Base-by-base conservation (phyloP, 2,113 vertebrate species). In the Climacteris rufus region DNA sequence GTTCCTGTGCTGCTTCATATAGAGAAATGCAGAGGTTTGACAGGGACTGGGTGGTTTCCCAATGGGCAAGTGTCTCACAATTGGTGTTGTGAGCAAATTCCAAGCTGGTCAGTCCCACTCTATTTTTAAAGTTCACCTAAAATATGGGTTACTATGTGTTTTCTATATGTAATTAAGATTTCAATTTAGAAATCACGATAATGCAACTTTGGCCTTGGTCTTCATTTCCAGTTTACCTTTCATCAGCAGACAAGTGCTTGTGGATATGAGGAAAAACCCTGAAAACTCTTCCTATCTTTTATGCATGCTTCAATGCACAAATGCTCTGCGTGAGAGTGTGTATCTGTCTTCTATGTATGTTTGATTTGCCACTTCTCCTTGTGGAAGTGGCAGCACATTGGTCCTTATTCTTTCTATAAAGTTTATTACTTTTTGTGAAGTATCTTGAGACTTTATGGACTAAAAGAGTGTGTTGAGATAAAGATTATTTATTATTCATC, bases 401-500 rank as follows among this genome's bases (percentile, higher is more conserved):
- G 74, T 76, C 82, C 54, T 93, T 69, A 93, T 57, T 89, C 84
- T 83, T 78, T 88, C 49, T 13, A 81, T 54, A 37, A 94, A 83
- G 72, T 90, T 88, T 71, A 83, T 93, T 96, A 68, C 56, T 86
- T 94, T 74, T 45, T 83, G 30, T 94, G 69, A 92, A 92, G 64
- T 83, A 72, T 68, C 69, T 93, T 33, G 16, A 93, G 92, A 90
- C 23, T 90, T 63, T 70, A 28, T 37, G 45, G 49, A 81, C 40
- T 84, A 47, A 78, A 92, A 70, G 53, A 56, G 14, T 42, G 37
- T 44, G 25, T 78, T 83, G 85, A 96, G 80, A 90, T 93, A 96
- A 93, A 89, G 83, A 70, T 68, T 90, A 83, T 89, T 96, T 93
- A 94, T 95, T 95, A 96, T 95, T 96, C 96, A 95, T 92, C 69